phyloP scores from a whole-genome alignment of 2,113 vertebrate genomes.

The Grammomys surdaster region DNA sequence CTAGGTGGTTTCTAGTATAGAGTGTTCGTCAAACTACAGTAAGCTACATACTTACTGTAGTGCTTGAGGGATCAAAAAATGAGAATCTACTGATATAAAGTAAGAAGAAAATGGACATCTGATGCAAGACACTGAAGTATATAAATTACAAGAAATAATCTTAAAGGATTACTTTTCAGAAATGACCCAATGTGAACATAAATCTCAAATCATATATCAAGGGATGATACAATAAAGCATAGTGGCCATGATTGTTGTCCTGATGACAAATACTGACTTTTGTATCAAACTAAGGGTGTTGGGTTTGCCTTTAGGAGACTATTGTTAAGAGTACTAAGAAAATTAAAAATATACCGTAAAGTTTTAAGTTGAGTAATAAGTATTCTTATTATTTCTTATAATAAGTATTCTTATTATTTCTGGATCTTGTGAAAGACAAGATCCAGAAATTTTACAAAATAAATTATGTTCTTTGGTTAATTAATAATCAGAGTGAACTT shows the following conservation, averaged over 20 bases:
- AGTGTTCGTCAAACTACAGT: background rate
- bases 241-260: background rate
- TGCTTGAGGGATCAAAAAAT: background rate
- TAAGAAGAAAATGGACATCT: background rate
- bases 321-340: background rate
- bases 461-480: conserved; percentile 17
- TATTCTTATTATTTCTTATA: no score
- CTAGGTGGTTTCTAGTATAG: no score
- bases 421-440: background rate
- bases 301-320: background rate
- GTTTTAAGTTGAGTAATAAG: background rate
- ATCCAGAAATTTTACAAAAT: background rate
- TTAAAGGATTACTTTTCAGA: background rate
- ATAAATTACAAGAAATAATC: conserved; percentile 9
- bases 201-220: conserved; percentile 18
- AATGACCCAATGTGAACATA: conserved; percentile 9
- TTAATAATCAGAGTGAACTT: conserved; percentile 15
- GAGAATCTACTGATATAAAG: background rate
- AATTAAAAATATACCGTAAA: background rate
- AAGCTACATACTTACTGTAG: background rate
- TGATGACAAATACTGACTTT: background rate
- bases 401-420: no score
- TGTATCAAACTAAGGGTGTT: conserved; percentile 22
- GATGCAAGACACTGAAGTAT: background rate
- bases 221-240: background rate